A percentile compares a stretch with the other conserved stretches of the same genome.
phyloP scores from a whole-genome alignment of 2,113 vertebrate species.

The Ailuropoda melanoleuca region DNA sequence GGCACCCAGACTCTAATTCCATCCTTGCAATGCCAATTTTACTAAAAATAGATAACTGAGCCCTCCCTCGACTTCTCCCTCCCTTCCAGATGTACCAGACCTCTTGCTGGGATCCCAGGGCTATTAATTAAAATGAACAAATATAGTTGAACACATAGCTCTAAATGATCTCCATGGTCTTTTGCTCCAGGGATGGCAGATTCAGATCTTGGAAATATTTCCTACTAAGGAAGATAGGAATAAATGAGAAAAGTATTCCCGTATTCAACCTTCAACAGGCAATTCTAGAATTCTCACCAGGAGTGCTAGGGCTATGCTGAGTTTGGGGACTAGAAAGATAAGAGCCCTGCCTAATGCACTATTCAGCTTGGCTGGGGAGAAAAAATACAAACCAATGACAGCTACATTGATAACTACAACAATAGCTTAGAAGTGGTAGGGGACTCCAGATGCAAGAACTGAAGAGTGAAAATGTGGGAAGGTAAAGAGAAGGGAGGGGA shows the following conservation, averaged over 20 bases:
- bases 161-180: slow-evolving; percentile 46
- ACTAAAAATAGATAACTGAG: slow-evolving; percentile 59
- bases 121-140: slow-evolving; percentile 65
- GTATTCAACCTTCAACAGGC: not conserved
- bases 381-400: not conserved
- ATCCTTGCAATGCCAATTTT: slow-evolving; percentile 28
- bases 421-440: not conserved
- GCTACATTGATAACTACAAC: not conserved
- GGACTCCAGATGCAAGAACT: not conserved
- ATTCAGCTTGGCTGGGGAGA: not conserved
- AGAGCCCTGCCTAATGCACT: fast-evolving
- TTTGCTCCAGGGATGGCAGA: slow-evolving; percentile 24
- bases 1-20: slow-evolving; percentile 51
- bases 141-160: slow-evolving; percentile 35
- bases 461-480: not conserved
- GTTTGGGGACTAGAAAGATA: not conserved
- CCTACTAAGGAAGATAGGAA: not conserved
- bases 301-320: not conserved
- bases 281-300: not conserved
- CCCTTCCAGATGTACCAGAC: slow-evolving; percentile 15
- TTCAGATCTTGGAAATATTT: not conserved
- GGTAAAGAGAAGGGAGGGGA: not conserved
- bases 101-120: slow-evolving; percentile 33
- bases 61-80: slow-evolving; percentile 26
- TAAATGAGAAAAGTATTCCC: not conserved